Evolutionary conservation across 2,113 vertebrate genomes (phyloP), one percentile per base, ranked within the genome.

Genomic region (Lasiurus borealis): DNA sequence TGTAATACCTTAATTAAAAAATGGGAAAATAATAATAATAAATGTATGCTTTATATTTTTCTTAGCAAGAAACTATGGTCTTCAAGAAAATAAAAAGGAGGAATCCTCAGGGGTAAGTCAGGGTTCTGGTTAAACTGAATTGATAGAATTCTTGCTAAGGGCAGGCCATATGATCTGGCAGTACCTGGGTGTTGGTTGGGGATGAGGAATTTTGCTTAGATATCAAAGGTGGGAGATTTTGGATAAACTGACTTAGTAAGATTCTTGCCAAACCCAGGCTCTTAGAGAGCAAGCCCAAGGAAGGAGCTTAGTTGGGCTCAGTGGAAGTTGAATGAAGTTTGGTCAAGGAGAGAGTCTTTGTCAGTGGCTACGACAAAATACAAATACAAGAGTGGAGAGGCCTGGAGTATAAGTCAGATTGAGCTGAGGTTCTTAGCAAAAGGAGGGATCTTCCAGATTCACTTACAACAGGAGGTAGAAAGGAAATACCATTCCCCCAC

Each of bases 1-100:
- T 48, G 40, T 5, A 40, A 48, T 48, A 48, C 48, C 7, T 48
- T 48, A 48, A 48, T 48, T 48, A 48, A 48, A 48, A 48, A 48
- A 48, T 48, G 48, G 48, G 12, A 48, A 48, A 48, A 40, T 40
- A 40, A 40, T 40, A 40, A 40, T 40, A 40, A 40, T 40, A 87
- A 31, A 36, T 80, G 57, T 94, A 75, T 44, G 64, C 92, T 93
- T 95, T 92, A 21, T 94, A 83, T 93, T 94, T 96, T 97, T 95
- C 77, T 75, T 90, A 75, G 68, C 50, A 92, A 85, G 80, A 84
- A 93, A 75, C 76, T 75, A 16, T 71, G 54, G 46, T 64, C 76
- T 95, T 95, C 34, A 95, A 85, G 57, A 59, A 59, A 59, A 25
- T 25, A 62, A 62, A 59, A 62, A 11, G 72, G 62, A 81, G 46